phyloP scores from a whole-genome alignment of 1,140 invertebrate species.

The Amphibalanus amphitrite region DNA sequence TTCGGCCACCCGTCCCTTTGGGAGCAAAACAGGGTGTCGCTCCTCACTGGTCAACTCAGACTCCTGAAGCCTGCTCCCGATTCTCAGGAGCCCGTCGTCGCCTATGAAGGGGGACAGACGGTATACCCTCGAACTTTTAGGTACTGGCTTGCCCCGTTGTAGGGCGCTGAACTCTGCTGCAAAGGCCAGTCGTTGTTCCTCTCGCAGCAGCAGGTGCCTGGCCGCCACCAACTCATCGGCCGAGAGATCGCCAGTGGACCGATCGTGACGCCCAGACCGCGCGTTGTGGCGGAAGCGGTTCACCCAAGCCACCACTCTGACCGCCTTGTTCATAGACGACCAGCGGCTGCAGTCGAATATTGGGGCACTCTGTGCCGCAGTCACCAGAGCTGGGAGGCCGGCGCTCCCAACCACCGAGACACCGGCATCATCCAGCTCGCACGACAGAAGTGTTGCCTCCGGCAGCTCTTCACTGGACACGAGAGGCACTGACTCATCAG shows the following conservation, averaged over 20 bases:
- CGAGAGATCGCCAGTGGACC: background rate
- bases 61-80: background rate
- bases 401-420: background rate
- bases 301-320: background rate
- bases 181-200: background rate
- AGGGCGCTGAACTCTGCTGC: background rate
- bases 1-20: too few relatives aligned
- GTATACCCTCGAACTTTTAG: background rate
- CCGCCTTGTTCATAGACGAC: background rate
- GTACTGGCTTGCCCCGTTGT: background rate
- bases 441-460: background rate
- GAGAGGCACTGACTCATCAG: background rate
- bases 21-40: too few relatives aligned
- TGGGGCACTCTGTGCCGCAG: background rate
- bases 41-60: background rate
- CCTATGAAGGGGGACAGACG: background rate
- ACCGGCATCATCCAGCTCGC: too few relatives aligned
- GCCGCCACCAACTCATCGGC: background rate
- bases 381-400: background rate
- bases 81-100: background rate
- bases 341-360: background rate
- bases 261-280: background rate
- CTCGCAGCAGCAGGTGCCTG: background rate
- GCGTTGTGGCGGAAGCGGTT: background rate
- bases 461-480: background rate